Evolutionary conservation across 2,888 invertebrate genomes (phyloP).

Genomic region (Drosophila bunnanda): DNA sequence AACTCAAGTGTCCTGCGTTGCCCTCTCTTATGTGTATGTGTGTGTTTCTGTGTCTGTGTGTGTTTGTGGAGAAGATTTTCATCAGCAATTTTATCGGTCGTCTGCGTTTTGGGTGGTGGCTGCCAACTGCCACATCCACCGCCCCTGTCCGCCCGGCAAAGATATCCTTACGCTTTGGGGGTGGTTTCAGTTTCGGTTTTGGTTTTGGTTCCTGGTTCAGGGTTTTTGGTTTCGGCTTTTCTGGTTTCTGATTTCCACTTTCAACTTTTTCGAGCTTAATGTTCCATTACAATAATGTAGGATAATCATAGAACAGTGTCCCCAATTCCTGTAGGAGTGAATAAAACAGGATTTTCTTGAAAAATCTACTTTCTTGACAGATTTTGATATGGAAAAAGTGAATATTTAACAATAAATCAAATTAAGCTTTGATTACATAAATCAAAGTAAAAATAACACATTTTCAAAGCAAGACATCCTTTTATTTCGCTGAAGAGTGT

Average conservation of each 20-base stretch:
- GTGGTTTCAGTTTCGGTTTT: slow-evolving; percentile 55
- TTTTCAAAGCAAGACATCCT: not conserved
- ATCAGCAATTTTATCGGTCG: slow-evolving; percentile 69
- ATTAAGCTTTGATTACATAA: not conserved
- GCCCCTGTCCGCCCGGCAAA: slow-evolving; percentile 17
- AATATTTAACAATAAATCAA: not conserved
- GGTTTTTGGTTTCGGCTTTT: slow-evolving; percentile 44
- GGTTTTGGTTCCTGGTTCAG: slow-evolving; percentile 33
- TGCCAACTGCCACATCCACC: slow-evolving; percentile 38
- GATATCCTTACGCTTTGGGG: slow-evolving; percentile 51
- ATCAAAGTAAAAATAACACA: not conserved
- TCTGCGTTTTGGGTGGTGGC: slow-evolving; percentile 75
- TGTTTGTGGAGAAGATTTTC: slow-evolving; percentile 71
- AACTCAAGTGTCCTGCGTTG: slow-evolving; percentile 66
- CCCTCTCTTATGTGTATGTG: slow-evolving; percentile 22
- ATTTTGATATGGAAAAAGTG: not conserved
- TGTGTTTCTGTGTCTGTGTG: slow-evolving; percentile 10
- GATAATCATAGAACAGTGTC: not conserved
- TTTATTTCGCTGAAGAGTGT: not conserved
- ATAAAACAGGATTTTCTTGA: not conserved
- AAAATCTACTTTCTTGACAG: too few relatives aligned
- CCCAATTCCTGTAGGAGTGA: not conserved
- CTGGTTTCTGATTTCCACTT: slow-evolving; percentile 33
- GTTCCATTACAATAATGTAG: slow-evolving; percentile 6
- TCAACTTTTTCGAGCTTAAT: slow-evolving; percentile 17